Conservation (phyloP, 2,113 vertebrate genomes). For the Ammodytes marinus region DNA sequence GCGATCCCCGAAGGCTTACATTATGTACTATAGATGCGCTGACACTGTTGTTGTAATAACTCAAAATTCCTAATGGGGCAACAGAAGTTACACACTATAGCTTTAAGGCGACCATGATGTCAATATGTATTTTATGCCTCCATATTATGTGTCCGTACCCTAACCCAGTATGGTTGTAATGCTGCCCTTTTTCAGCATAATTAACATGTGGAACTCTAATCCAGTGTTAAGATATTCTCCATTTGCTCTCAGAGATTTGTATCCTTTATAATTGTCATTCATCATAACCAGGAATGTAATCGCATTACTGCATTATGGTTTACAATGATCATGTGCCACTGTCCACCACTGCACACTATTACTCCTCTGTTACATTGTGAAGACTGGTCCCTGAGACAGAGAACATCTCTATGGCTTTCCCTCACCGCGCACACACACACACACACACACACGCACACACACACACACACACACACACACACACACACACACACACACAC, state of each 20-base stretch:
- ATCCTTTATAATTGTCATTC: not conserved
- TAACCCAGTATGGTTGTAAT: not conserved
- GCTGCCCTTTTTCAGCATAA: not conserved
- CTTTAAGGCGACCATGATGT: too few relatives aligned
- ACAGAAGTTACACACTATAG: too few relatives aligned
- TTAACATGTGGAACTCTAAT: not conserved
- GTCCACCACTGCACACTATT: not conserved
- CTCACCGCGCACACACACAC: not conserved
- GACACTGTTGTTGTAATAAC: too few relatives aligned
- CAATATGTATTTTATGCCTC: too few relatives aligned
- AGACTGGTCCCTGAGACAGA: not conserved
- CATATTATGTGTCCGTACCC: too few relatives aligned
- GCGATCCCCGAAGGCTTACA: too few relatives aligned
- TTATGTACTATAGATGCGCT: too few relatives aligned
- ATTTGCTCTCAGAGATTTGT: not conserved
- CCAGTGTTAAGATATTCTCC: not conserved
- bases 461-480: not conserved
- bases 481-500: not conserved
- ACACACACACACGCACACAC: constrained; percentile 5
- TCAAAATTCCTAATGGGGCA: too few relatives aligned
- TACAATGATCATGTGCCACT: not conserved
- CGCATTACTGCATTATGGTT: not conserved
- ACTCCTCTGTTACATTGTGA: not conserved
- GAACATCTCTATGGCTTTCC: constrained; percentile 3
- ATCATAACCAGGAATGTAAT: not conserved